Evolutionary conservation across 2,797 vertebrate species (phyloP).

Genomic region (Xenopus petersii): DNA sequence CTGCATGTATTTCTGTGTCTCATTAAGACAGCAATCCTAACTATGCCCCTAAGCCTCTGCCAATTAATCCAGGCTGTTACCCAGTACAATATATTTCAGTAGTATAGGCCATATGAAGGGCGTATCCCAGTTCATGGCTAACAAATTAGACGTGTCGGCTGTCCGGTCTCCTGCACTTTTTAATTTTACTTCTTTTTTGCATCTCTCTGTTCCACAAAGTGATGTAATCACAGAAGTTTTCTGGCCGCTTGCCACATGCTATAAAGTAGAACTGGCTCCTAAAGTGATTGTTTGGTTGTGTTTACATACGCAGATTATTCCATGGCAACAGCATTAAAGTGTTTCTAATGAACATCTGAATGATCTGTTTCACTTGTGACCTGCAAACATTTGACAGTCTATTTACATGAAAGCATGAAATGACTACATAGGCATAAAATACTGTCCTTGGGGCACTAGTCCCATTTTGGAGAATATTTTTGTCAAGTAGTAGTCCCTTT

Average conservation of each 20-base stretch:
- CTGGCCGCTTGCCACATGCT: constrained; percentile 21
- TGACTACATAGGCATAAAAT: too few relatives aligned
- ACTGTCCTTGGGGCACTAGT: too few relatives aligned
- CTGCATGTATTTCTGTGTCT: too few relatives aligned
- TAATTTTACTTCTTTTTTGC: background rate
- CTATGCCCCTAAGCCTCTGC: too few relatives aligned
- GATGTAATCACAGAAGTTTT: constrained; percentile 31
- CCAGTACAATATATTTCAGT: too few relatives aligned
- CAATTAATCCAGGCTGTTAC: too few relatives aligned
- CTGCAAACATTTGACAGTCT: constrained; percentile 24
- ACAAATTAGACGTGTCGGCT: background rate
- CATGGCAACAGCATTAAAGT: constrained; percentile 32
- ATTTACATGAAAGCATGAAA: too few relatives aligned
- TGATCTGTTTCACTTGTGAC: constrained; percentile 29
- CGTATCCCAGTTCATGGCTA: background rate
- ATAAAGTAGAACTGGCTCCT: constrained; percentile 31
- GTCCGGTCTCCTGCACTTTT: background rate
- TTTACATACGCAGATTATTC: constrained; percentile 34
- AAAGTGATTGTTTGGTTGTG: constrained; percentile 32
- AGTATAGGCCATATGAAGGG: background rate
- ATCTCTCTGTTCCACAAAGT: background rate
- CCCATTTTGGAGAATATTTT: too few relatives aligned
- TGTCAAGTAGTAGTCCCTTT: too few relatives aligned
- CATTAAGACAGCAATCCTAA: too few relatives aligned
- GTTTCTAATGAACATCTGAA: constrained; percentile 34